Percentiles rank a stretch among this genome's conserved stretches.
Conservation (phyloP, 2,113 vertebrate genomes). For the Chunga burmeisteri region DNA sequence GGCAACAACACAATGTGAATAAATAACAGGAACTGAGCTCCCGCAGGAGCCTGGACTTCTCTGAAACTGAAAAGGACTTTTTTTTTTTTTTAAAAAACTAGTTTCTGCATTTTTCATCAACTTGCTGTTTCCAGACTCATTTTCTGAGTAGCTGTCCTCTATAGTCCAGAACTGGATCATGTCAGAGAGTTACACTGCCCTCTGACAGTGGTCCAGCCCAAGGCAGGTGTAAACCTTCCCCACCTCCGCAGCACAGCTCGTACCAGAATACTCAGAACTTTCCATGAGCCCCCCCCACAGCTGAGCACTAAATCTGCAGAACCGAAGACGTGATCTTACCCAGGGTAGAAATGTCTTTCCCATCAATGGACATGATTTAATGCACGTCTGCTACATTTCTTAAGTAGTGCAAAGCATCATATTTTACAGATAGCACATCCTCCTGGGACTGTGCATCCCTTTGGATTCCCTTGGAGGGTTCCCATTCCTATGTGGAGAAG, state of each 20-base stretch:
- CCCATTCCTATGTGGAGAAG: background rate
- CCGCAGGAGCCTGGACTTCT: background rate
- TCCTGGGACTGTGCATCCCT: background rate
- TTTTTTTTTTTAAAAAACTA: background rate
- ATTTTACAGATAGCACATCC: background rate
- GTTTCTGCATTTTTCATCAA: background rate
- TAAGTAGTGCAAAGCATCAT: background rate
- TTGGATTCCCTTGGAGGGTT: background rate
- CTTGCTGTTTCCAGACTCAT: background rate
- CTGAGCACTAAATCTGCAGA: conserved; percentile 11
- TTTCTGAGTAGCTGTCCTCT: background rate
- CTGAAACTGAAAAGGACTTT: background rate
- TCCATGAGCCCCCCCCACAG: background rate
- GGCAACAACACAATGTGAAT: background rate
- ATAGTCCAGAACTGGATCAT: background rate
- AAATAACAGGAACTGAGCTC: background rate
- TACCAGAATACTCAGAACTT: background rate
- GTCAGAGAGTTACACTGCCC: background rate
- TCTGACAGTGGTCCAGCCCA: background rate
- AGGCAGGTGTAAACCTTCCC: background rate
- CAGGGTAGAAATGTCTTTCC: background rate
- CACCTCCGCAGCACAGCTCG: background rate
- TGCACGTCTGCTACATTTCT: background rate
- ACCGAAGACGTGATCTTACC: background rate
- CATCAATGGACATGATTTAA: background rate